A percentile compares a stretch with the other conserved stretches of the same genome.
Evolutionary conservation across 2,797 vertebrate species (phyloP).

Genomic region (Salarias fasciatus): DNA sequence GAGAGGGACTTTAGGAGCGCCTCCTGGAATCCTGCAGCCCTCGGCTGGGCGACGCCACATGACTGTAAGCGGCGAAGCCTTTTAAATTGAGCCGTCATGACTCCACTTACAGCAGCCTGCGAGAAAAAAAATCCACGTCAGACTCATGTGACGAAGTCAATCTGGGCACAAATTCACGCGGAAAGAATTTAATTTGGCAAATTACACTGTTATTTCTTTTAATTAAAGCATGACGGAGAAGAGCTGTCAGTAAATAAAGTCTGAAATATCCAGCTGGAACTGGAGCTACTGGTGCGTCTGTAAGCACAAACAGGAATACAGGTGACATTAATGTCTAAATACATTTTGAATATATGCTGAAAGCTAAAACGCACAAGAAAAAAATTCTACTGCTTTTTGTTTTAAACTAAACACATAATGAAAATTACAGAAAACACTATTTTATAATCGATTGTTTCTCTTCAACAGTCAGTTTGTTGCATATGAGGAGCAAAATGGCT

Average conservation of each 20-base stretch:
- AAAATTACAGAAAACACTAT: no score
- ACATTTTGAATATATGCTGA: no score
- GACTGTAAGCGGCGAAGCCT: conserved; percentile 40
- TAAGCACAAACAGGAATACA: no score
- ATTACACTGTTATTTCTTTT: neutral
- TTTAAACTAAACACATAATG: no score
- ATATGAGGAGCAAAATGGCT: no score
- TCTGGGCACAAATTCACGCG: no score
- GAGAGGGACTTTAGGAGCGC: neutral
- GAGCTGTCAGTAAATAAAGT: no score
- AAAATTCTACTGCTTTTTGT: no score
- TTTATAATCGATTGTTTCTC: no score
- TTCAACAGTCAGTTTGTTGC: no score
- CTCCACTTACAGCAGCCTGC: conserved; percentile 32
- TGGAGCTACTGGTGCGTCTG: neutral
- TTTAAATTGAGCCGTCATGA: conserved; percentile 67
- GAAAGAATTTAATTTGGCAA: neutral
- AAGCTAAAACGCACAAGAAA: no score
- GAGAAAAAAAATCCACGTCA: neutral
- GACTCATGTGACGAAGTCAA: neutral
- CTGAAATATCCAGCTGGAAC: neutral
- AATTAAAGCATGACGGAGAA: neutral
- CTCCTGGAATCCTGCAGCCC: conserved; percentile 5
- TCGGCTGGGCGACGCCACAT: conserved; percentile 54
- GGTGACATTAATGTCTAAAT: no score